phyloP scores from a whole-genome alignment of 2,113 vertebrate genomes.

The Irena cyanogastra region DNA sequence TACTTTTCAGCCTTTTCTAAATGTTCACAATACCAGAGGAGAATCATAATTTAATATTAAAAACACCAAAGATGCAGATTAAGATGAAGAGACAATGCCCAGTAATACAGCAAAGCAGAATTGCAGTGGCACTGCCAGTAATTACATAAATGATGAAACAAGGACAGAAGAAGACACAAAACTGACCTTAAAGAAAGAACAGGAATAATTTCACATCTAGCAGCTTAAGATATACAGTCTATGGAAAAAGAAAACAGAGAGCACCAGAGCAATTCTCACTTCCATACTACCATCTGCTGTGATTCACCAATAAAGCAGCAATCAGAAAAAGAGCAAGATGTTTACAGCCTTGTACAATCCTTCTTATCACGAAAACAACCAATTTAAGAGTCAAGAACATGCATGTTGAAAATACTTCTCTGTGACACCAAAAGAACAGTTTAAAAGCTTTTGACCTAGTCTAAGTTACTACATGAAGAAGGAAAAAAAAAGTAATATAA shows the following conservation, averaged over 20 bases:
- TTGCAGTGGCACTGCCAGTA: background rate
- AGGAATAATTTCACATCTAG: background rate
- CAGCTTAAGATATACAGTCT: background rate
- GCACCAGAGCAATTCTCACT: background rate
- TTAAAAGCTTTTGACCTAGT: background rate
- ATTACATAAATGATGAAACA: background rate
- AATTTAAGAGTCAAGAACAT: background rate
- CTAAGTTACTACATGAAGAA: background rate
- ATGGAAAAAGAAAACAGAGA: background rate
- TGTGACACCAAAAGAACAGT: background rate
- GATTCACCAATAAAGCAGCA: background rate
- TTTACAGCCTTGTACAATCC: background rate
- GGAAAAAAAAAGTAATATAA: background rate
- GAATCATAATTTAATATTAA: background rate
- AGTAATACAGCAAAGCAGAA: background rate
- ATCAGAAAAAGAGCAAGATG: background rate
- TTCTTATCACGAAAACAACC: background rate
- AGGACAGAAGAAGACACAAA: background rate
- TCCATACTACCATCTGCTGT: background rate
- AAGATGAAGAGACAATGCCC: background rate
- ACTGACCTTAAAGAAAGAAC: background rate
- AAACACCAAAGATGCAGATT: background rate
- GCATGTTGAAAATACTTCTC: background rate
- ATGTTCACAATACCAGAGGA: background rate
- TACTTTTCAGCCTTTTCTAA: background rate